Evolutionary conservation across 1,140 invertebrate genomes (phyloP).

Genomic region (Aphelinus atriplicis): DNA sequence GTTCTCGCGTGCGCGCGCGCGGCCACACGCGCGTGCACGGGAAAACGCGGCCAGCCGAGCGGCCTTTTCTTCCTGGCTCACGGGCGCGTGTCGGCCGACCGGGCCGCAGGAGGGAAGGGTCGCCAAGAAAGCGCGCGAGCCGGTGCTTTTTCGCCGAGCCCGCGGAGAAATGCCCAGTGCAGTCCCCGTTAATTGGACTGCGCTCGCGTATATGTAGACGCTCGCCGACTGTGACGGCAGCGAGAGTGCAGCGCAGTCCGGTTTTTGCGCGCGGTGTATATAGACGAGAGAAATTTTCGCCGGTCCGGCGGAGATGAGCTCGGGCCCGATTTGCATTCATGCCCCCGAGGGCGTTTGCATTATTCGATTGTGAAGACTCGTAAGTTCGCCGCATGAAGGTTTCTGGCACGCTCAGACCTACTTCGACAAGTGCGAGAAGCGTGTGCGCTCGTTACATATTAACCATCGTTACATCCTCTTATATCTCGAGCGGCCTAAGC

Average conservation of each 20-base stretch:
- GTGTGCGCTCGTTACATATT: not conserved
- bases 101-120: not conserved
- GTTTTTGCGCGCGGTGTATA: no score
- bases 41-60: conserved; percentile 43
- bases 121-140: conserved; percentile 11
- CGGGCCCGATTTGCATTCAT: no score
- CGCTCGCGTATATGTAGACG: no score
- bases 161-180: not conserved
- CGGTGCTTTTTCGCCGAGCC: not conserved
- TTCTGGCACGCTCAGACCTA: not conserved
- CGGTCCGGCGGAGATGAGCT: no score
- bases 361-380: conserved; percentile 5
- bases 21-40: conserved; percentile 38
- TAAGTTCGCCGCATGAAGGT: conserved; percentile 5
- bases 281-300: no score
- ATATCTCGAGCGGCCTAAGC: not conserved
- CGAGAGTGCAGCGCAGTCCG: no score
- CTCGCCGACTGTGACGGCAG: no score
- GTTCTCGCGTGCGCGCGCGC: conserved; percentile 52
- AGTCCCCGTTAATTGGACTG: no score
- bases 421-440: not conserved
- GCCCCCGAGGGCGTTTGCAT: no score
- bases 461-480: not conserved
- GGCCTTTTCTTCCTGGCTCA: not conserved
- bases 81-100: conserved; percentile 16